phyloP scores from a whole-genome alignment of 1,140 invertebrate genomes.

The Sarcophaga bullata region DNA sequence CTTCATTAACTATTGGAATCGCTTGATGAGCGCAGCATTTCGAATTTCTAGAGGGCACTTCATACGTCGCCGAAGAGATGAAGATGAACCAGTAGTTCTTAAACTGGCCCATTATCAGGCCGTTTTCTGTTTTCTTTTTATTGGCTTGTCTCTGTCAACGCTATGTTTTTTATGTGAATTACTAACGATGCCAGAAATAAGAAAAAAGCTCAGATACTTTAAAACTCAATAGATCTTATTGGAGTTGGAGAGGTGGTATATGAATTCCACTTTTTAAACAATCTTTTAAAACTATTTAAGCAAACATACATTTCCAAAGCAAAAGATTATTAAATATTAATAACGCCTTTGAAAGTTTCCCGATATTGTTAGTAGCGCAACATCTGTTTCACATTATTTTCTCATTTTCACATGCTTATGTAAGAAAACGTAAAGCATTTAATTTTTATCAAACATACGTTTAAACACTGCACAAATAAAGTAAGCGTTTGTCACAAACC shows the following conservation, averaged over 20 bases:
- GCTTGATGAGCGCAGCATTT: constrained; percentile 58
- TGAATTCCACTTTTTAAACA: too few species aligned
- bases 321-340: too few species aligned
- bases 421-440: neutral
- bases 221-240: too few species aligned
- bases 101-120: constrained; percentile 58
- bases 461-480: neutral
- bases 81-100: constrained; percentile 54
- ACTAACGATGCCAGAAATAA: neutral
- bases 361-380: too few species aligned
- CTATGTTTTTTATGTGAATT: constrained; percentile 52
- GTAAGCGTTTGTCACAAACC: neutral
- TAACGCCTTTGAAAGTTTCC: too few species aligned
- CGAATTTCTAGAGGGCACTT: constrained; percentile 50
- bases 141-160: constrained; percentile 50
- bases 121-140: constrained; percentile 54
- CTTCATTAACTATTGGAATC: constrained; percentile 56
- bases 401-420: neutral
- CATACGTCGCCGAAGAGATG: constrained; percentile 28
- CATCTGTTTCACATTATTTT: too few species aligned
- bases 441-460: neutral
- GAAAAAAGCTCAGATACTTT: too few species aligned
- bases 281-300: too few species aligned
- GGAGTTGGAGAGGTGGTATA: neutral
- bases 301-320: too few species aligned